phyloP scores from a whole-genome alignment of 2,113 vertebrate species.

The Orthonyx spaldingii region DNA sequence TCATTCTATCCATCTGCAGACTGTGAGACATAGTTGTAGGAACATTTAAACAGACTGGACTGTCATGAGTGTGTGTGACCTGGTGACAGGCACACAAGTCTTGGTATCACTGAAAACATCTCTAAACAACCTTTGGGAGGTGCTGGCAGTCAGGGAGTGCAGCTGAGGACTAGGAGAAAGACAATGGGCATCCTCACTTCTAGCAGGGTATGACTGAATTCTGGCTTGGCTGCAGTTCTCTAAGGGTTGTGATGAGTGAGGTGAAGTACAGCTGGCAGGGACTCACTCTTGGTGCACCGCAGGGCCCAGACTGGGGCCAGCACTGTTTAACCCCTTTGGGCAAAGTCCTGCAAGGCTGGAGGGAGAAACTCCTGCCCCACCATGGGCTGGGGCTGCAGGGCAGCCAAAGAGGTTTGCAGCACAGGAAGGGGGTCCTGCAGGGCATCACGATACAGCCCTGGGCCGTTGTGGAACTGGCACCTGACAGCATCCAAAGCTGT shows the following conservation, averaged over 20 bases:
- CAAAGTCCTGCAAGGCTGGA: not conserved
- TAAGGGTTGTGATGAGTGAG: not conserved
- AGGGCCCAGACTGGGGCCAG: too few species aligned
- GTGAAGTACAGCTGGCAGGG: not conserved
- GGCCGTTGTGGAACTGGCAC: not conserved
- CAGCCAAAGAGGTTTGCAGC: not conserved
- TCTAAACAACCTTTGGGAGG: not conserved
- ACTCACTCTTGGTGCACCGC: not conserved
- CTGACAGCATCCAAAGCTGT: not conserved
- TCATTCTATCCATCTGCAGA: too few species aligned
- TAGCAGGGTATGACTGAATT: not conserved
- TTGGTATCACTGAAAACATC: not conserved
- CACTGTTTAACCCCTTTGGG: not conserved
- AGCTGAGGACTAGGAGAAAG: not conserved
- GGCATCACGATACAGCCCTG: not conserved
- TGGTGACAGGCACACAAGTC: accelerated
- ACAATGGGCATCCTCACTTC: too few species aligned
- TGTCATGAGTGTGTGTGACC: not conserved
- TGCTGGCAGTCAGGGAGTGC: not conserved
- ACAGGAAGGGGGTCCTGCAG: not conserved
- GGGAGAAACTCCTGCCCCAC: not conserved
- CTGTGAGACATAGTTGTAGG: not conserved
- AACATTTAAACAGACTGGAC: not conserved
- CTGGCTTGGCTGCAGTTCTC: not conserved
- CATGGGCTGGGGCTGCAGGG: not conserved